A percentile compares a stretch with the other conserved stretches of the same genome.
These are phyloP conservation scores for Limnephilus auricula DNA, from an alignment of 2,888 invertebrate species.

Conservation along the genomic window DNA sequence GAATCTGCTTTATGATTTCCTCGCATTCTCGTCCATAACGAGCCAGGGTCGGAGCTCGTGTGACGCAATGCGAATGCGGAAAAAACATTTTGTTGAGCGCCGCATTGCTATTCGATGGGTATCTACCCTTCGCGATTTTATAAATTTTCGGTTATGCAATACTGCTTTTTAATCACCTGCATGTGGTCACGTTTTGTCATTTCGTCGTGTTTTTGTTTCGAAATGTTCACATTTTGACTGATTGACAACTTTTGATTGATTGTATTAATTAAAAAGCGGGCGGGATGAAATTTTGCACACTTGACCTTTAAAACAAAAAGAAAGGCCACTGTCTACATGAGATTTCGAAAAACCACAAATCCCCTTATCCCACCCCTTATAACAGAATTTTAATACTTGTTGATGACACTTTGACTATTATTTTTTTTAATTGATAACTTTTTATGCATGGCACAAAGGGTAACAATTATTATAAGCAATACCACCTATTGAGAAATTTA, in stretches of 20 bases:
- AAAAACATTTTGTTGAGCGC: neutral
- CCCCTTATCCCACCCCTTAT: too few relatives aligned
- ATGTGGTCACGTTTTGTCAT: too few relatives aligned
- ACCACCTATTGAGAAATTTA: too few relatives aligned
- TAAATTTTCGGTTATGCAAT: neutral
- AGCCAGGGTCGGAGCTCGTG: neutral
- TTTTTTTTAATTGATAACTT: too few relatives aligned
- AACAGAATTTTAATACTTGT: too few relatives aligned
- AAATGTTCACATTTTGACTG: neutral
- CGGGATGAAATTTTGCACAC: too few relatives aligned
- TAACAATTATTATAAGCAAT: too few relatives aligned
- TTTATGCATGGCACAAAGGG: too few relatives aligned
- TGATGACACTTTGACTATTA: too few relatives aligned
- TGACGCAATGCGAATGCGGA: slow-evolving; percentile 32
- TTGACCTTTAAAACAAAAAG: too few relatives aligned
- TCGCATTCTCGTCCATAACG: slow-evolving; percentile 3
- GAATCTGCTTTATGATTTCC: slow-evolving; percentile 16
- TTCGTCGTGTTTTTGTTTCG: neutral
- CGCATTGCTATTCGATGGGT: neutral
- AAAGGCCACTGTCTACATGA: too few relatives aligned
- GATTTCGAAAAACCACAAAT: too few relatives aligned
- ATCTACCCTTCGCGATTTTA: neutral
- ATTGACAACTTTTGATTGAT: neutral
- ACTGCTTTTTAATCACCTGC: neutral
- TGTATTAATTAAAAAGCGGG: neutral